Evolutionary conservation across 2,113 vertebrate species (phyloP), one percentile per base, ranked within the genome.

Genomic region (Phylloscopus trochiloides): DNA sequence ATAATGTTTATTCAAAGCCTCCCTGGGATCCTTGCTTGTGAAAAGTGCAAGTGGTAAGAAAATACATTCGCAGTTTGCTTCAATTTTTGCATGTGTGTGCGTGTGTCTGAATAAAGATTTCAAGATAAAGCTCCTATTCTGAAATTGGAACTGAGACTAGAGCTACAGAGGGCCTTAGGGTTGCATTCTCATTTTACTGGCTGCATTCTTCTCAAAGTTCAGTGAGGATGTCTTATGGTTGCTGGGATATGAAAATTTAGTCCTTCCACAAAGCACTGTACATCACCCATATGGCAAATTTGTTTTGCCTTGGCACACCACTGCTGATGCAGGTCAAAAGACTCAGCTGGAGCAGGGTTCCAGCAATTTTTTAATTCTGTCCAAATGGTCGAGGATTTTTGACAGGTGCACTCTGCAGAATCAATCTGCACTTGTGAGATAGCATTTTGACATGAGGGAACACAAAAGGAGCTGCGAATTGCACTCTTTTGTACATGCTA

Each of bases 131-230:
- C 12, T 83, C 18, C 91, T 95, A 48, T 92, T 92, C 90, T 88
- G 94, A 74, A 94, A 90, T 84, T 48, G 87, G 79, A 83, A 89
- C 26, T 70, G 91, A 96, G 97, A 94, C 16, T 70, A 50, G 48
- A 80, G 82, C 75, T 38, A 34, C 67, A 70, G 58, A 12, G 54
- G 54, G 36, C 50, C 17, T 42, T 58, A 48, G 72, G 40, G 19
- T 63, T 86, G 82, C 38, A 57, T 45, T 61, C 7, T 76, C 52
- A 13, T 34, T 74, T 71, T 78, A 84, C 59, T 1, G 2, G 19
- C 74, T 94, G 70, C 83, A 94, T 97, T 82, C 54, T 92, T 62
- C 82, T 85, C 79, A 20, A 20, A 94, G 83, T 72, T 73, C 55
- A 71, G 25, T 45, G 34, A 83, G 66, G 70, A 70, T 58, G 72